These are phyloP conservation scores for Holacanthella duospinosa DNA, from an alignment of 2,888 invertebrate genomes.

Conservation along the genomic window DNA sequence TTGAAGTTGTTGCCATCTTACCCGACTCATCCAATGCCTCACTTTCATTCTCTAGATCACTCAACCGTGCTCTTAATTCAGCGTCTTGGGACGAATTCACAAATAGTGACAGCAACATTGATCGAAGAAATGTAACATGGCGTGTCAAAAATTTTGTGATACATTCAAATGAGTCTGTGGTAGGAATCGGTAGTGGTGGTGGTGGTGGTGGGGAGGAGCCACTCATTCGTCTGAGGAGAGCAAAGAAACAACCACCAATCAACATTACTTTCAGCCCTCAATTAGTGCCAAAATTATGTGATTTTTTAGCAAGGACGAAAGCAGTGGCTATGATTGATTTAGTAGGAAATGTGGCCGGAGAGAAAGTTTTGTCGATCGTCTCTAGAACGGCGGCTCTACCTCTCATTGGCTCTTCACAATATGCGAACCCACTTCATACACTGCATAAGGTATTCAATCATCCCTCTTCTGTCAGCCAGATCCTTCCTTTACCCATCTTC, in stretches of 20 bases:
- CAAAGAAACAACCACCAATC: background rate
- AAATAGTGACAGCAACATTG: background rate
- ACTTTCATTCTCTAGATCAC: conserved; percentile 24
- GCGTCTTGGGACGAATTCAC: background rate
- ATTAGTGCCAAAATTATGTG: conserved; percentile 27
- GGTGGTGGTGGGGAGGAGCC: background rate
- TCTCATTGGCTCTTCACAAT: conserved; percentile 29
- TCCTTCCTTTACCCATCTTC: background rate
- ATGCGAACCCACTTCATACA: conserved; percentile 27
- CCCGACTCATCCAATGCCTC: conserved; percentile 31
- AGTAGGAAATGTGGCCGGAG: conserved; percentile 29
- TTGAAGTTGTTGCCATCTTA: conserved; percentile 33
- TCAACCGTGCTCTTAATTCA: conserved; percentile 29
- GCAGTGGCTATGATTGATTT: conserved; percentile 34
- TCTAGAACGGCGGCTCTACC: conserved; percentile 26
- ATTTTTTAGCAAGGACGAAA: conserved; percentile 24
- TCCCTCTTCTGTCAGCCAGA: background rate
- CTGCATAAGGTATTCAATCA: conserved; percentile 26
- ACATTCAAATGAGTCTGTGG: background rate
- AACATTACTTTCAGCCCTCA: conserved; percentile 21
- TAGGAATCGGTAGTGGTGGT: background rate
- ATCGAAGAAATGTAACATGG: conserved; percentile 25
- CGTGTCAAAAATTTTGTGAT: conserved; percentile 29
- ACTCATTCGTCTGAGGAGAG: background rate
- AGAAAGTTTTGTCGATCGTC: conserved; percentile 31